These are phyloP conservation scores for Athripsodes cinereus DNA, from an alignment of 2,888 invertebrate species.

Conservation along the genomic window DNA sequence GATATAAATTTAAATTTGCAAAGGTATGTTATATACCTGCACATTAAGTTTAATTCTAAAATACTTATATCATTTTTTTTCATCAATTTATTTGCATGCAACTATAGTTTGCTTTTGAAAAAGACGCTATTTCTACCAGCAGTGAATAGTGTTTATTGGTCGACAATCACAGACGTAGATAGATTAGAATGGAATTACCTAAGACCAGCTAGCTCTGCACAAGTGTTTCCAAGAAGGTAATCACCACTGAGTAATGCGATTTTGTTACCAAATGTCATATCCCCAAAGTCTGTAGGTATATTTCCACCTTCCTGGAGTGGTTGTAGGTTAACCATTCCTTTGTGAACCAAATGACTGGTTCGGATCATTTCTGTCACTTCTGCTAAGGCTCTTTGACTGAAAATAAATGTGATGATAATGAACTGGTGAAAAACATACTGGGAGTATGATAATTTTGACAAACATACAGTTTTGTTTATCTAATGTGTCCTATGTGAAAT, in stretches of 20 bases:
- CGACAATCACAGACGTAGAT: too few species aligned
- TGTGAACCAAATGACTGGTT: conserved; percentile 87
- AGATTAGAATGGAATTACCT: conserved; percentile 40
- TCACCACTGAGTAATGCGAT: conserved; percentile 90
- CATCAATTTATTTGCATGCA: too few species aligned
- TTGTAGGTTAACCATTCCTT: conserved; percentile 78
- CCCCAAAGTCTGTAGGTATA: conserved; percentile 52
- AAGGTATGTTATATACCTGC: too few species aligned
- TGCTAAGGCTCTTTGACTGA: conserved; percentile 77
- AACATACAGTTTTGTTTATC: background rate
- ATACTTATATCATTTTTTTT: too few species aligned
- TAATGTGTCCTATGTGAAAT: background rate
- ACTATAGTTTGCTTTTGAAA: too few species aligned
- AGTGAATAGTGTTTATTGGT: too few species aligned
- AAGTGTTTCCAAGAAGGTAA: conserved; percentile 84
- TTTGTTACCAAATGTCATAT: conserved; percentile 93
- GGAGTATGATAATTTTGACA: background rate
- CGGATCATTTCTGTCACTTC: conserved; percentile 97
- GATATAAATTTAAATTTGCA: too few species aligned
- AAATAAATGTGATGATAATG: conserved; percentile 21
- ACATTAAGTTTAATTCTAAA: too few species aligned
- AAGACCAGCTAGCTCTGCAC: conserved; percentile 77
- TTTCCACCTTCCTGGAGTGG: conserved; percentile 48
- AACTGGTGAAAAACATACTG: background rate
- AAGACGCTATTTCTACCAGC: too few species aligned